Percentiles rank a stretch among this genome's conserved stretches.
Evolutionary conservation across 2,888 invertebrate species (phyloP).

Genomic region (Megalurothrips usitatus): DNA sequence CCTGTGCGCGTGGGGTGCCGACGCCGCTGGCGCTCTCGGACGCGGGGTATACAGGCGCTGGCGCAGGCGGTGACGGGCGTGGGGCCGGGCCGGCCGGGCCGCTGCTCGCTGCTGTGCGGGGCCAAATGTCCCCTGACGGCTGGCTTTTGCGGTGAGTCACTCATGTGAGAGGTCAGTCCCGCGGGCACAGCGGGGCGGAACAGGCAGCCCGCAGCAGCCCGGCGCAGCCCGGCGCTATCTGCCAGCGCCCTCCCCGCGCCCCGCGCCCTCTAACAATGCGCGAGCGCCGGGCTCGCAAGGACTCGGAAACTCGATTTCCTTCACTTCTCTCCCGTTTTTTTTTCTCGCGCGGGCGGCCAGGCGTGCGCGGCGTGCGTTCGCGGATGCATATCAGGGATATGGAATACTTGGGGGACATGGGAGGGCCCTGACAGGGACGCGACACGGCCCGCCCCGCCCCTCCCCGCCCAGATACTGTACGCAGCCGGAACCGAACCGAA

Average conservation of each 20-base stretch:
- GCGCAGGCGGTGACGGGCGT: too few relatives aligned
- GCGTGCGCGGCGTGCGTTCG: not conserved
- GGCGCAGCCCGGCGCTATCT: not conserved
- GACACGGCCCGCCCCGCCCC: too few relatives aligned
- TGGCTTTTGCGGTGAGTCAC: not conserved
- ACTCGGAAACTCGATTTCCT: slow-evolving; percentile 9
- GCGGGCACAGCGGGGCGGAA: not conserved
- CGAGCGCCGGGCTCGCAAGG: not conserved
- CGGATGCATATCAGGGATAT: slow-evolving; percentile 22
- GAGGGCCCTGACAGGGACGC: not conserved
- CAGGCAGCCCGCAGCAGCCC: not conserved
- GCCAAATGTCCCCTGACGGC: too few relatives aligned
- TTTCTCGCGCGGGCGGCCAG: not conserved
- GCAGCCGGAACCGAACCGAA: too few relatives aligned
- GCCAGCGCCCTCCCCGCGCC: not conserved
- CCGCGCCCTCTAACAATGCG: not conserved
- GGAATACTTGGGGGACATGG: not conserved
- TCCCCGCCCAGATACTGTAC: too few relatives aligned
- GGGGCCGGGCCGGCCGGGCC: too few relatives aligned
- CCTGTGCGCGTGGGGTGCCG: not conserved
- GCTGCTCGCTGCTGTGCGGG: too few relatives aligned
- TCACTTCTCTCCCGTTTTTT: not conserved
- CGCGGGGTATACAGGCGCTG: not conserved
- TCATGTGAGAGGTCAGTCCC: not conserved
- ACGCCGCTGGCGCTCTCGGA: not conserved